Evolutionary conservation across 2,888 invertebrate genomes (phyloP).

Genomic region (Patella ulyssiponensis): DNA sequence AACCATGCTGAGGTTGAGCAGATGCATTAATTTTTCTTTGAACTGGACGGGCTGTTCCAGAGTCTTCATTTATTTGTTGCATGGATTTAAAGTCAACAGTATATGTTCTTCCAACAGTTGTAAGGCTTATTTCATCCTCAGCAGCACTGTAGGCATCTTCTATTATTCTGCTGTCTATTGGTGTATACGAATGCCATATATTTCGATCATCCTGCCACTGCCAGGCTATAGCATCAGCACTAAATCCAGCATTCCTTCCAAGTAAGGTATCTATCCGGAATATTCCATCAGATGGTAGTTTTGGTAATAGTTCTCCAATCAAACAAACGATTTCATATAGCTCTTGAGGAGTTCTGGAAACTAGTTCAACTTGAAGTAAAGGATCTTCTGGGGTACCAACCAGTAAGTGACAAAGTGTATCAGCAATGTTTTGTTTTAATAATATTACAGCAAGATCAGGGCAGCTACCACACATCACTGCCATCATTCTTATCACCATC

Average conservation of each 20-base stretch:
- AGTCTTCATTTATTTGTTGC: constrained; percentile 99
- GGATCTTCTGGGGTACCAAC: constrained; percentile 81
- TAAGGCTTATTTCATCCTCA: constrained; percentile 95
- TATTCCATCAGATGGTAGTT: constrained; percentile 93
- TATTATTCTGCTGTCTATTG: constrained; percentile 92
- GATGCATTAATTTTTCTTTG: constrained; percentile 75
- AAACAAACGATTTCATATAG: constrained; percentile 96
- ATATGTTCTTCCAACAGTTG: constrained; percentile 92
- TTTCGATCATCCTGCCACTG: constrained; percentile 97
- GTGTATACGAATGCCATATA: constrained; percentile 90
- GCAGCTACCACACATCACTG: constrained; percentile 95
- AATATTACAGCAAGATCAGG: constrained; percentile 93
- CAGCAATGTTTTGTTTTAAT: constrained; percentile 92
- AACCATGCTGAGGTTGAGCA: constrained; percentile 46
- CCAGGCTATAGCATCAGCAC: constrained; percentile 88
- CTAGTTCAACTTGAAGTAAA: constrained; percentile 75
- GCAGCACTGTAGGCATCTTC: constrained; percentile 94
- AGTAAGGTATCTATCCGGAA: constrained; percentile 93
- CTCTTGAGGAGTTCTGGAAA: constrained; percentile 94
- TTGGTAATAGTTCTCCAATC: constrained; percentile 97
- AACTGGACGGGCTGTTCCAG: constrained; percentile 92
- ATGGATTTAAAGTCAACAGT: constrained; percentile 96
- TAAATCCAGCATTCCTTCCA: constrained; percentile 74
- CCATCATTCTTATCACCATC: constrained; percentile 94
- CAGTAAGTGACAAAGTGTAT: constrained; percentile 92